These are phyloP conservation scores for Poecile atricapillus DNA, from an alignment of 2,113 vertebrate species.

Conservation along the genomic window DNA sequence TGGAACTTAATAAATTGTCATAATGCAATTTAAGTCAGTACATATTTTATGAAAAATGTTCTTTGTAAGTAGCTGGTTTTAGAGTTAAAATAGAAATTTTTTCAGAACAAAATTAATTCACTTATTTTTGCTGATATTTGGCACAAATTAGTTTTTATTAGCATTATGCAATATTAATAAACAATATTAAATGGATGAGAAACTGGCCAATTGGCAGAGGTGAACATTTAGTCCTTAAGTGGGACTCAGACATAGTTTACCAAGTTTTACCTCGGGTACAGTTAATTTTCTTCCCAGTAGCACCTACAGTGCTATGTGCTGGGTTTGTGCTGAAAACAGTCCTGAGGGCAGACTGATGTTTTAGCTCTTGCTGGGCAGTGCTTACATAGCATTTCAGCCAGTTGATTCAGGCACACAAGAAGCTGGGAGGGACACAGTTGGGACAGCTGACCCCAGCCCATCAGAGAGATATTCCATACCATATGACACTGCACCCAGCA, in stretches of 20 bases:
- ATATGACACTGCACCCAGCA: not conserved
- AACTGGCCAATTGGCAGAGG: not conserved
- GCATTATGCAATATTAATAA: not conserved
- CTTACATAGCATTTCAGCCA: not conserved
- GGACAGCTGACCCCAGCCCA: not conserved
- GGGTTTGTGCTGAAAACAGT: not conserved
- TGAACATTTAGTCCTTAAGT: not conserved
- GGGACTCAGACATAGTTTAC: not conserved
- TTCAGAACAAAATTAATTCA: not conserved
- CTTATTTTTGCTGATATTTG: not conserved
- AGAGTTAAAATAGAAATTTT: not conserved
- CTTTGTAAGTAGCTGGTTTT: not conserved
- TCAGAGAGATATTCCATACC: not conserved
- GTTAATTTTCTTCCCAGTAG: not conserved
- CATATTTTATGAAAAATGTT: not conserved
- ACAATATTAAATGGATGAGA: not conserved
- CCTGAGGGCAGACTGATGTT: not conserved
- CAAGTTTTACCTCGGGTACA: not conserved
- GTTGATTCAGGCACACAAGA: not conserved
- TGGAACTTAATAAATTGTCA: not conserved
- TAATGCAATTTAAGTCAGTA: not conserved
- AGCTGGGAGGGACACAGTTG: not conserved
- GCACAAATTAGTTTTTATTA: not conserved
- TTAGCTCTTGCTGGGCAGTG: not conserved
- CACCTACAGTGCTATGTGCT: not conserved